phyloP scores from a whole-genome alignment of 1,140 invertebrate genomes.

The Aphis gossypii region DNA sequence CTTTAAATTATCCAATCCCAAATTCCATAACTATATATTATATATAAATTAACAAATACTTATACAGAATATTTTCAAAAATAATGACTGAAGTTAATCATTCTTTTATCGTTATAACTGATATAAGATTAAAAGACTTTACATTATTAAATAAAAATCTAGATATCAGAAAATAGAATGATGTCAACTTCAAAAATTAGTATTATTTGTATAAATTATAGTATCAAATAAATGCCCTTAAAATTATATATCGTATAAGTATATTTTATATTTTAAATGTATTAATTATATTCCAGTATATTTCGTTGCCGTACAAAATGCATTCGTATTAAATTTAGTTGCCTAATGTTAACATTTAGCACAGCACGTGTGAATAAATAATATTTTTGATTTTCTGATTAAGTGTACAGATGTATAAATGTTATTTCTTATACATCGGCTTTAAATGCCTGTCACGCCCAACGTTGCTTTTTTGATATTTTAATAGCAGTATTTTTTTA shows the following conservation, averaged over 20 bases:
- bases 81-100: not conserved
- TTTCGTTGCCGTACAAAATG: too few relatives aligned
- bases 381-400: too few relatives aligned
- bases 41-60: not conserved
- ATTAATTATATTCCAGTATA: not conserved
- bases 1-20: not conserved
- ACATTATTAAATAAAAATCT: not conserved
- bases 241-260: not conserved
- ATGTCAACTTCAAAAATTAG: not conserved
- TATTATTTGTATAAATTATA: not conserved
- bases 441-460: too few relatives aligned
- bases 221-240: not conserved
- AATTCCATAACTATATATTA: not conserved
- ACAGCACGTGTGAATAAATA: too few relatives aligned
- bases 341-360: too few relatives aligned
- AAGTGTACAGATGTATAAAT: too few relatives aligned
- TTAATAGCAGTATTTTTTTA: too few relatives aligned
- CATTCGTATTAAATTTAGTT: too few relatives aligned
- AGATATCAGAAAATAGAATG: not conserved
- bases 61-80: not conserved
- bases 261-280: not conserved
- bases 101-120: not conserved
- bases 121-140: not conserved
- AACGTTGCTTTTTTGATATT: too few relatives aligned
- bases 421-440: too few relatives aligned